These are phyloP conservation scores for Calameuta pallipes DNA, from an alignment of 2,888 invertebrate genomes.

Conservation along the genomic window DNA sequence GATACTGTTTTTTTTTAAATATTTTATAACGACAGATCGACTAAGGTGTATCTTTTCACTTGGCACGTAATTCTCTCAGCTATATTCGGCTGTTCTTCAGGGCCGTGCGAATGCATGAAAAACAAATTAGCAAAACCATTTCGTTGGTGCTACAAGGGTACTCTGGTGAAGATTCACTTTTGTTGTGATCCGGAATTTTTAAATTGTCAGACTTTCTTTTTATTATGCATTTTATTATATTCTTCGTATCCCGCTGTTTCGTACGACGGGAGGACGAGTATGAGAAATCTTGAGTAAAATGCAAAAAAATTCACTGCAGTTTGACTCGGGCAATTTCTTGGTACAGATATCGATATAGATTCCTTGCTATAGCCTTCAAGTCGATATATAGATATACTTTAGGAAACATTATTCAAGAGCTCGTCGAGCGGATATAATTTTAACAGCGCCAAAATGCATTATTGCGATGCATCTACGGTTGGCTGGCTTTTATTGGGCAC, in stretches of 20 bases:
- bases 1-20: neutral
- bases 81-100: neutral
- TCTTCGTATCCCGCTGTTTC: neutral
- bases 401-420: conserved; percentile 2
- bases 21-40: neutral
- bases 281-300: neutral
- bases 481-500: neutral
- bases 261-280: neutral
- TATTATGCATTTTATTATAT: neutral
- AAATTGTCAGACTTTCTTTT: neutral
- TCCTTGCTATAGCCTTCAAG: neutral
- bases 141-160: neutral
- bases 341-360: neutral
- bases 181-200: neutral
- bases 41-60: neutral
- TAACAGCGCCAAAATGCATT: conserved; percentile 34
- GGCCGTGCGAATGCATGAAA: neutral
- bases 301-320: neutral
- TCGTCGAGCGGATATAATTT: conserved; percentile 47
- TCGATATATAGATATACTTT: conserved; percentile 14
- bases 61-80: neutral
- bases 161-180: neutral
- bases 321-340: neutral
- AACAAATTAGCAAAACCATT: neutral
- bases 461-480: neutral